Conservation (phyloP, 2,113 vertebrate genomes). For the Protobothrops mucrosquamatus region DNA sequence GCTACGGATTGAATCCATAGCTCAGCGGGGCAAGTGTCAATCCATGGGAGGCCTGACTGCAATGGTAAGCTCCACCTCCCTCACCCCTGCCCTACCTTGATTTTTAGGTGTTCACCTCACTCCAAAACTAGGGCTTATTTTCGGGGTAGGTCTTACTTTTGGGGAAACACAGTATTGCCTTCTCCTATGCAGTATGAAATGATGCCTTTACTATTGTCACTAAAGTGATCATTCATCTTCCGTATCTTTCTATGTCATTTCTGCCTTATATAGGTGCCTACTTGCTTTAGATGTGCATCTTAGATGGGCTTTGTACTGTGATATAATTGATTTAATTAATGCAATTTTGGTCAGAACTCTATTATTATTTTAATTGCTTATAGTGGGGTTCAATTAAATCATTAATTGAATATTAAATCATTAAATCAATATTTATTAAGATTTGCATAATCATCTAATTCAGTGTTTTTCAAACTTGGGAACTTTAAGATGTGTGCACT, state of each 20-base stretch:
- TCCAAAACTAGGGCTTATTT: too few species aligned
- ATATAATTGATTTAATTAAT: background rate
- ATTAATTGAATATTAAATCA: background rate
- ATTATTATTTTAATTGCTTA: slow-evolving; percentile 3
- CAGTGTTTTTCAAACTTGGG: background rate
- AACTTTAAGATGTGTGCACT: background rate
- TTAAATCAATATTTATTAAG: background rate
- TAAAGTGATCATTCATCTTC: background rate
- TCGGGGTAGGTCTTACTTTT: too few species aligned
- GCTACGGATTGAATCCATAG: too few species aligned
- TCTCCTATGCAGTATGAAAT: background rate
- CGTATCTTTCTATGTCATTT: background rate
- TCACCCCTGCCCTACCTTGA: too few species aligned
- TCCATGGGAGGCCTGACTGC: too few species aligned
- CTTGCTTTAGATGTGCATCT: background rate
- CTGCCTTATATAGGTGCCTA: background rate
- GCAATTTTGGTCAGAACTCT: background rate
- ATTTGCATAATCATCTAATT: background rate
- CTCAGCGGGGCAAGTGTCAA: too few species aligned
- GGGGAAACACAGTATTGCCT: background rate
- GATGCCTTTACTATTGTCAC: background rate
- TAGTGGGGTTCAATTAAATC: background rate
- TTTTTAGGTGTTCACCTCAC: too few species aligned
- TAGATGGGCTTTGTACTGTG: too few species aligned
- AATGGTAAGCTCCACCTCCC: too few species aligned